Evolutionary conservation across 2,888 invertebrate species (phyloP).

Genomic region (Hyalella azteca): DNA sequence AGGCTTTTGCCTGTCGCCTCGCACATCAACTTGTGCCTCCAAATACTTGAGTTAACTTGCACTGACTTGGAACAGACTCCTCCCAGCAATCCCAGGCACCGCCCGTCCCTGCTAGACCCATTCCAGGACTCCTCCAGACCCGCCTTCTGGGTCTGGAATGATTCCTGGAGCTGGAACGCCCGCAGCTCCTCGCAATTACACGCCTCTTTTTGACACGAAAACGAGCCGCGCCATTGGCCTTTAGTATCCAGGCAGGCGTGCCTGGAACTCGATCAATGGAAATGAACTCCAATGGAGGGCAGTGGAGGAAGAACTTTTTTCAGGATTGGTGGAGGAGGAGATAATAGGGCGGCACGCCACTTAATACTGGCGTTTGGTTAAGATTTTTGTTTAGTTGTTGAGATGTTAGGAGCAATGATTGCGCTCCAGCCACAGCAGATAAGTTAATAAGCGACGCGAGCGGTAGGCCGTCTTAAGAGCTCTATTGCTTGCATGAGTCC

Average conservation of each 20-base stretch:
- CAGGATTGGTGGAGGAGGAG: constrained; percentile 34
- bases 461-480: constrained; percentile 26
- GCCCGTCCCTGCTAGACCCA: constrained; percentile 36
- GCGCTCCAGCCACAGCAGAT: constrained; percentile 33
- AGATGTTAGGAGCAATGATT: constrained; percentile 40
- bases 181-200: neutral
- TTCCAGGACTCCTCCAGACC: constrained; percentile 2
- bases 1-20: constrained; percentile 55
- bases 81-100: constrained; percentile 35
- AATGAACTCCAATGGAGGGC: constrained; percentile 35
- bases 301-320: constrained; percentile 21
- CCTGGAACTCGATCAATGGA: constrained; percentile 24
- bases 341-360: constrained; percentile 39
- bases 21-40: constrained; percentile 58
- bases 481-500: constrained; percentile 32
- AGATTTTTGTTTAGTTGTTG: constrained; percentile 41
- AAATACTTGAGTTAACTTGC: constrained; percentile 57
- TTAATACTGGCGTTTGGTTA: constrained; percentile 40
- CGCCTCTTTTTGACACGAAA: constrained; percentile 37
- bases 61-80: constrained; percentile 42
- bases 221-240: neutral
- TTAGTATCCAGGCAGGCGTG: neutral
- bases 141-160: neutral
- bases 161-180: neutral
- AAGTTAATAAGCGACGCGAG: constrained; percentile 33